Evolutionary conservation across 2,888 invertebrate species (phyloP).

Genomic region (Prenolepis imparis): DNA sequence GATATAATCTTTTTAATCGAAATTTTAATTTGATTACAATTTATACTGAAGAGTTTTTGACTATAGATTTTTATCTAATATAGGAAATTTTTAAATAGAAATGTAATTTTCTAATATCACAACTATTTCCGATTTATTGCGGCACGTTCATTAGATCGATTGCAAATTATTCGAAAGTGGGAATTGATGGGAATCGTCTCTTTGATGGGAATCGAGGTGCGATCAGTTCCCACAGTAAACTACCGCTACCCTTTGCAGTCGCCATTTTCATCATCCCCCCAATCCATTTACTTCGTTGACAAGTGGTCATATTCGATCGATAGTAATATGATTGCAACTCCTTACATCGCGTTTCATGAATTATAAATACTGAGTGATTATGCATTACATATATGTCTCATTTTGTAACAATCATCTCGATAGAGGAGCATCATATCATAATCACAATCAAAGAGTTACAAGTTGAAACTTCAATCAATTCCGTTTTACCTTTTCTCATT

Average conservation of each 20-base stretch:
- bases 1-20: neutral
- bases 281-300: conserved; percentile 46
- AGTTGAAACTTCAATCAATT: neutral
- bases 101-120: neutral
- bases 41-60: neutral
- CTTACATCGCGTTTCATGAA: neutral
- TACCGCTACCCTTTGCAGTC: conserved; percentile 38
- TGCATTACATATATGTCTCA: neutral
- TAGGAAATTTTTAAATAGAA: neutral
- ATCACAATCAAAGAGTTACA: neutral
- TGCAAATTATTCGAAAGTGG: conserved; percentile 10
- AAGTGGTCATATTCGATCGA: conserved; percentile 42
- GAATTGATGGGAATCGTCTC: conserved; percentile 70
- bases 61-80: neutral
- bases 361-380: neutral
- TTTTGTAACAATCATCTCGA: neutral
- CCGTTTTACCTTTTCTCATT: neutral
- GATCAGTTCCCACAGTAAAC: conserved; percentile 70
- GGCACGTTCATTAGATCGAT: conserved; percentile 27
- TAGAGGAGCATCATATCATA: neutral
- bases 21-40: conserved; percentile 10
- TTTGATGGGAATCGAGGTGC: conserved; percentile 67
- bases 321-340: conserved; percentile 23
- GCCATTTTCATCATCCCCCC: conserved; percentile 50
- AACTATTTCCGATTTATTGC: conserved; percentile 14